phyloP scores from a whole-genome alignment of 2,797 vertebrate genomes.

The Coracias cyanogaster region DNA sequence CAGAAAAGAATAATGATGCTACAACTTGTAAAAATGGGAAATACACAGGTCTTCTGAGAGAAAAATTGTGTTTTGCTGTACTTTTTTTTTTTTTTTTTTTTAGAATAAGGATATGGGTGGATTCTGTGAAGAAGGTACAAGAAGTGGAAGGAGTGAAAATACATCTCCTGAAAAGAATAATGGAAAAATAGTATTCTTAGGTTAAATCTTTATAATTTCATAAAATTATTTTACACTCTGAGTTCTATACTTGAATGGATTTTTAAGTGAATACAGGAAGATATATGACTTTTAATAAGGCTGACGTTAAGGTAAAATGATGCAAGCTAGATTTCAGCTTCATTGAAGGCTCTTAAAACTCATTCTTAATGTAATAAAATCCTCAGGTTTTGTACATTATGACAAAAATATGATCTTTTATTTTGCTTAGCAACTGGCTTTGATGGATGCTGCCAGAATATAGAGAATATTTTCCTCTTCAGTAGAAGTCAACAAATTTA shows the following conservation, averaged over 20 bases:
- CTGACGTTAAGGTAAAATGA: neutral
- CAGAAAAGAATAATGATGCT: neutral
- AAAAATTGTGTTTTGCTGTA: neutral
- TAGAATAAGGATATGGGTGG: neutral
- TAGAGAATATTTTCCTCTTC: neutral
- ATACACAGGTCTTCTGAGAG: neutral
- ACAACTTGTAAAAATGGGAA: neutral
- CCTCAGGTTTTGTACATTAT: neutral
- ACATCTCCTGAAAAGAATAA: neutral
- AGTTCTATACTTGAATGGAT: neutral
- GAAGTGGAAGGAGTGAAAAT: neutral
- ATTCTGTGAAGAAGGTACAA: neutral
- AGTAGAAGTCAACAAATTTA: neutral
- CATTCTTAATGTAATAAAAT: neutral
- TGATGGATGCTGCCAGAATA: neutral
- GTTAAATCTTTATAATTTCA: neutral
- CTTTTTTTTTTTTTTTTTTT: too few relatives aligned
- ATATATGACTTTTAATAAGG: neutral
- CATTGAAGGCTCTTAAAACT: neutral
- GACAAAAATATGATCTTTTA: neutral
- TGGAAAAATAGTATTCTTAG: neutral
- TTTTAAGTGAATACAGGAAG: constrained; percentile 1
- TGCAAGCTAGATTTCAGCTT: neutral
- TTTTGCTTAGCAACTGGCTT: neutral
- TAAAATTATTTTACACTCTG: neutral